phyloP scores from a whole-genome alignment of 2,113 vertebrate genomes.

The Crotalus horridus region DNA sequence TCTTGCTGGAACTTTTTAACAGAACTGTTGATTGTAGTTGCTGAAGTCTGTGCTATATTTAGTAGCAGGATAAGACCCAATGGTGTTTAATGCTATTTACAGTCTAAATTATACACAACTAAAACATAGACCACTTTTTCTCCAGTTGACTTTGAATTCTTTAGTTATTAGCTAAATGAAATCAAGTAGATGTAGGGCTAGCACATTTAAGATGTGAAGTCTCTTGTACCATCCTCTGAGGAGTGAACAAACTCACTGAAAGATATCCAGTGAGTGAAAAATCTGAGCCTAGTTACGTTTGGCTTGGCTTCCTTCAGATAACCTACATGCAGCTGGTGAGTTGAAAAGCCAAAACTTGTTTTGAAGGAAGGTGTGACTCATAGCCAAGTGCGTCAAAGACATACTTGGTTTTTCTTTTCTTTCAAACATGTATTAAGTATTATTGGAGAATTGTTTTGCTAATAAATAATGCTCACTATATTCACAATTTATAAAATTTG shows the following conservation, averaged over 20 bases:
- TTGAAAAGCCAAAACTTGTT: not conserved
- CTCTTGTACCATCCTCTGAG: not conserved
- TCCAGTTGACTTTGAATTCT: not conserved
- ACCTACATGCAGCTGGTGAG: not conserved
- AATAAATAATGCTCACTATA: not conserved
- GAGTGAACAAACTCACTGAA: not conserved
- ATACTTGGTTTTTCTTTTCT: not conserved
- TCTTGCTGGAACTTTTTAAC: not conserved
- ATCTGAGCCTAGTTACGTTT: not conserved
- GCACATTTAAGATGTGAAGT: not conserved
- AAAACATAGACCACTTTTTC: not conserved
- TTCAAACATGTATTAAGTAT: not conserved
- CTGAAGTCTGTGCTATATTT: fast-evolving
- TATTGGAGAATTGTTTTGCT: not conserved
- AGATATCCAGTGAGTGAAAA: not conserved
- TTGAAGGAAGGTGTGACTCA: not conserved
- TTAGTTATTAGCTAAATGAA: not conserved
- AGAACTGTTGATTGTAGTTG: not conserved
- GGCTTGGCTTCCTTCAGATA: not conserved
- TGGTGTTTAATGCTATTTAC: not conserved
- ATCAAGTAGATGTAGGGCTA: not conserved
- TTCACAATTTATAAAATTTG: not conserved
- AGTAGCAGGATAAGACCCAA: not conserved
- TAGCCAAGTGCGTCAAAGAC: not conserved
- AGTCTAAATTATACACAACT: not conserved